These are phyloP conservation scores for Python bivittatus DNA, from an alignment of 2,113 vertebrate genomes.

Conservation along the genomic window DNA sequence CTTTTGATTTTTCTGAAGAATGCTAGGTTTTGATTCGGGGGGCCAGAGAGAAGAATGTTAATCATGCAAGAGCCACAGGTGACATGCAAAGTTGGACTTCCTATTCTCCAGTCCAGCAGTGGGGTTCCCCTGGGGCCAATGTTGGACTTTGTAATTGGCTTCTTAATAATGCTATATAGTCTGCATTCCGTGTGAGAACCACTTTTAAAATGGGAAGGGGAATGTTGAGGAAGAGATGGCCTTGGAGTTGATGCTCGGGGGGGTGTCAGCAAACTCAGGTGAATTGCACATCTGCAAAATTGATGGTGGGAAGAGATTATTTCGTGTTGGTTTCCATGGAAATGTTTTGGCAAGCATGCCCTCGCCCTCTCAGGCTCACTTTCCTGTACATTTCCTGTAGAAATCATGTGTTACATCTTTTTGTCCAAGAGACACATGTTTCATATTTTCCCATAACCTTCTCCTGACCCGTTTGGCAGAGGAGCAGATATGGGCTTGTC, in stretches of 20 bases:
- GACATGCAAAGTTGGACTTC: background rate
- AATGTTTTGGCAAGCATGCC: background rate
- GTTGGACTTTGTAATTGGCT: background rate
- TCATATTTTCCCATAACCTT: conserved; percentile 45
- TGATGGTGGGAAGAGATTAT: background rate
- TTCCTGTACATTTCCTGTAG: conserved; percentile 29
- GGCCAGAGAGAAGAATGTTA: background rate
- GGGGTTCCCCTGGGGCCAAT: background rate
- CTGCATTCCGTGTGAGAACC: background rate
- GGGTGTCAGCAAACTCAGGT: conserved; percentile 2
- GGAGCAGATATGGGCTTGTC: background rate
- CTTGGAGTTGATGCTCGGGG: background rate
- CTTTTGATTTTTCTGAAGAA: background rate
- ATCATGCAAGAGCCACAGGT: background rate
- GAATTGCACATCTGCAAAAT: conserved; percentile 15
- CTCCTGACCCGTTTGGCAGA: conserved; percentile 26
- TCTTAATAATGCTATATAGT: background rate
- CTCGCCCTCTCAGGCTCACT: background rate
- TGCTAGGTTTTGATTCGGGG: background rate
- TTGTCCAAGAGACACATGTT: conserved; percentile 38
- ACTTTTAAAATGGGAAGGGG: background rate
- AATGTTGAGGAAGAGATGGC: background rate
- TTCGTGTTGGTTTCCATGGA: conserved; percentile 14
- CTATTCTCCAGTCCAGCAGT: background rate
- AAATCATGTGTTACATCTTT: conserved; percentile 28